A percentile compares a stretch with the other conserved stretches of the same genome.
These are phyloP conservation scores for Drosophila cognata DNA, from an alignment of 2,888 invertebrate genomes.

Conservation along the genomic window DNA sequence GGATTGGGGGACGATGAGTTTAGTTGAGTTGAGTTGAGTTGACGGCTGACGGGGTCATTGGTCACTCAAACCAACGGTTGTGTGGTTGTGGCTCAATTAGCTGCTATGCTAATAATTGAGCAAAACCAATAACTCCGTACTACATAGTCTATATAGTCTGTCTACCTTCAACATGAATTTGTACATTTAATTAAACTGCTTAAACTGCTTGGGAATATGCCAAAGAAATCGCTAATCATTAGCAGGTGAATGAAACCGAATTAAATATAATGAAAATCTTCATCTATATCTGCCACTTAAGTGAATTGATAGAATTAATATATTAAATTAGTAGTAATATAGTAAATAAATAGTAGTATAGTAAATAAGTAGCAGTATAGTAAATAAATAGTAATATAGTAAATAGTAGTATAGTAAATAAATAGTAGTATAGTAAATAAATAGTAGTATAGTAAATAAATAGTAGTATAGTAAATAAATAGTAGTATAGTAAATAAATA, in stretches of 20 bases:
- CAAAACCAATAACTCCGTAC: not conserved
- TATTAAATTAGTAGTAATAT: too few relatives aligned
- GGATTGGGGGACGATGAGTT: not conserved
- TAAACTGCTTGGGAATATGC: not conserved
- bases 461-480: too few relatives aligned
- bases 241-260: not conserved
- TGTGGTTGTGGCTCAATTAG: not conserved
- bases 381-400: too few relatives aligned
- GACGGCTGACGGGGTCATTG: constrained; percentile 18
- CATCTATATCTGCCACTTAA: not conserved
- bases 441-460: too few relatives aligned
- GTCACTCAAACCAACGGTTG: constrained; percentile 15
- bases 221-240: not conserved
- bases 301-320: not conserved
- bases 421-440: too few relatives aligned
- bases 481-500: too few relatives aligned
- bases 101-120: not conserved
- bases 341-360: too few relatives aligned
- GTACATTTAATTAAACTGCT: not conserved
- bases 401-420: too few relatives aligned
- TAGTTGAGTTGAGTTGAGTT: not conserved
- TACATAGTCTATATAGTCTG: too few relatives aligned
- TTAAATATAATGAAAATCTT: not conserved
- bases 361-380: too few relatives aligned
- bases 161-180: not conserved